Base-by-base conservation (phyloP, 2,113 vertebrate species). In the Electrona antarctica region DNA sequence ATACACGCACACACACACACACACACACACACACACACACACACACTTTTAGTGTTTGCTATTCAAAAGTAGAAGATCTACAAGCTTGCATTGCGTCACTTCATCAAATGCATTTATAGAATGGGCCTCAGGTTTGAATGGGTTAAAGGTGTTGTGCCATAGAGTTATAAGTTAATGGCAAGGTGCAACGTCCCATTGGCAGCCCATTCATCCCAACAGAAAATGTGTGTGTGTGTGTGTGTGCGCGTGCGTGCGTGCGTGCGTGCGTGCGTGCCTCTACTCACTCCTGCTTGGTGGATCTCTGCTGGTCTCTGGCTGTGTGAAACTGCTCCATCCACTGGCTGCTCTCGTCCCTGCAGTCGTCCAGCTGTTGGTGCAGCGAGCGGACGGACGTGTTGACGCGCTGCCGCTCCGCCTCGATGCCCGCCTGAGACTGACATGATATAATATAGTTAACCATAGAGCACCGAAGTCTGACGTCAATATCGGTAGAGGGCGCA, bases 311-410 rank as follows among this genome's bases (percentile, higher is more conserved):
- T 66, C 95, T 95, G 80, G 94, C 93, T 73, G 90, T 80, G 84
- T 99, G 96, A 76, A 96, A 97, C 95, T 97, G 94, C 88, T 87
- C 95, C 90, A 95, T 94, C 97, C 97, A 99, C 82, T 99, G 97
- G 64, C 83, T 84, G 0, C 92, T 94, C 85, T 99, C 97, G 61
- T 99, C 97, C 0, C 92, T 81, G 57, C 94, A 95, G 79, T 97
- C 97, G 57, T 96, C 95, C 76, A 98, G 80, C 91, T 99, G 95
- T 76, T 91, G 91, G 89, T 97, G 96, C 6, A 98, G 88, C 12
- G 90, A 92, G 28, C 95, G 93, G 46, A 99, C 88, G 0, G 95
- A 87, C 0, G 91, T 10, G 29, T 93, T 95, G 33, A 98, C 94
- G 21, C 95, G 96, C 87, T 95, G 91, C 15, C 91, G 93, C 87